These are phyloP conservation scores for Incurvaria masculella DNA, from an alignment of 2,888 invertebrate genomes.

Conservation along the genomic window DNA sequence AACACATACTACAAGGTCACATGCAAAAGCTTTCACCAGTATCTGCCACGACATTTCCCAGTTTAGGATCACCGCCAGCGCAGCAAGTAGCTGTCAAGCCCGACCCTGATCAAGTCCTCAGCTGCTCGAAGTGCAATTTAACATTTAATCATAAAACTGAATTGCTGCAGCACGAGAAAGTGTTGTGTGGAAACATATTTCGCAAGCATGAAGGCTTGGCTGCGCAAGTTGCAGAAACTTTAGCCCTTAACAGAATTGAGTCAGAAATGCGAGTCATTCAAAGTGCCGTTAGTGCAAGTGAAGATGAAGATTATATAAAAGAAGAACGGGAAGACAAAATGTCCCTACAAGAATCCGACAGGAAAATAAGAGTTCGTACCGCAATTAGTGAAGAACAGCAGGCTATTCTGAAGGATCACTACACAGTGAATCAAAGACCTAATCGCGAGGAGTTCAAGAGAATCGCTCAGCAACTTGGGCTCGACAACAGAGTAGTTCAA, in stretches of 20 bases:
- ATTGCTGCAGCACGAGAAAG: constrained; percentile 70
- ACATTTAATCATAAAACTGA: constrained; percentile 57
- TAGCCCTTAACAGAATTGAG: constrained; percentile 52
- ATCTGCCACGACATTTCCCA: constrained; percentile 42
- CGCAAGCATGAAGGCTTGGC: constrained; percentile 69
- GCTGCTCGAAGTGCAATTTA: constrained; percentile 59
- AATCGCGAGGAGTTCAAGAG: constrained; percentile 90
- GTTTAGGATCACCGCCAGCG: constrained; percentile 30
- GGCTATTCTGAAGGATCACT: constrained; percentile 83
- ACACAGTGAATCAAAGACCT: constrained; percentile 87
- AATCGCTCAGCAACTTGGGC: constrained; percentile 76
- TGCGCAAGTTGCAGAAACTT: constrained; percentile 71
- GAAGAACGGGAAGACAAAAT: constrained; percentile 51
- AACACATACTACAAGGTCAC: constrained; percentile 68
- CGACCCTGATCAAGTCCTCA: constrained; percentile 40
- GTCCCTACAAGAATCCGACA: constrained; percentile 59
- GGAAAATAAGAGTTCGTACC: constrained; percentile 88
- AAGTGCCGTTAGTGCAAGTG: constrained; percentile 56
- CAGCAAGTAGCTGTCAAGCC: constrained; percentile 33
- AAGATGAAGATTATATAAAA: constrained; percentile 58
- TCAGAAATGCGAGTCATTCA: constrained; percentile 50
- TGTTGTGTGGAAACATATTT: constrained; percentile 54
- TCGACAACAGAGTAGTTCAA: constrained; percentile 79
- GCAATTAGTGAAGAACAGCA: constrained; percentile 94
- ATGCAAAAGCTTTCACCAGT: constrained; percentile 64